These are phyloP conservation scores for Drosophila ogumai DNA, from an alignment of 1,140 invertebrate genomes.

Conservation along the genomic window DNA sequence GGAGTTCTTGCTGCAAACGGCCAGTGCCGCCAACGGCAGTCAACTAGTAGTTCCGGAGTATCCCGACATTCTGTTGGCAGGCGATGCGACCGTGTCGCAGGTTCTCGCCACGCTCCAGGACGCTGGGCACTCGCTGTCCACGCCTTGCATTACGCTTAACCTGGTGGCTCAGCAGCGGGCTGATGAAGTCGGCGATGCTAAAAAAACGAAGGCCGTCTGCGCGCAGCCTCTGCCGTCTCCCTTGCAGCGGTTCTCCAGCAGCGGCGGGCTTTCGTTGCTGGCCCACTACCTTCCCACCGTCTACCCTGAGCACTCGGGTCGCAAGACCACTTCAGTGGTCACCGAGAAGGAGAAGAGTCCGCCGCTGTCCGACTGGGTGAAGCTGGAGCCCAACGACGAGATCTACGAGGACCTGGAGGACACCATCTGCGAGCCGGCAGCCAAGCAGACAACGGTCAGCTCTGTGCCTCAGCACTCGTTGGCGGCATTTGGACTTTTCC, in stretches of 20 bases:
- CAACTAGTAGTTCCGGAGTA: conserved; percentile 84
- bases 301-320: conserved; percentile 89
- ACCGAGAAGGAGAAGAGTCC: conserved; percentile 86
- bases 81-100: conserved; percentile 88
- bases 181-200: conserved; percentile 49
- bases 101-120: conserved; percentile 87
- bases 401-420: conserved; percentile 89
- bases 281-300: conserved; percentile 94
- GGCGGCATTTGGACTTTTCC: conserved; percentile 94
- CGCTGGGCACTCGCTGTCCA: conserved; percentile 86
- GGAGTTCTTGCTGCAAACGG: conserved; percentile 68
- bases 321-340: conserved; percentile 83
- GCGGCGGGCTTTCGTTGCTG: conserved; percentile 94
- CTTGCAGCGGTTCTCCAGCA: conserved; percentile 92
- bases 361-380: conserved; percentile 91
- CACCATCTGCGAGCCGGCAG: conserved; percentile 79
- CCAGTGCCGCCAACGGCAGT: conserved; percentile 48
- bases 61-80: conserved; percentile 86
- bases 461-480: conserved; percentile 94
- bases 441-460: conserved; percentile 73
- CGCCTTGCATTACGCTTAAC: conserved; percentile 86
- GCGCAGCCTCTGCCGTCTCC: conserved; percentile 85
- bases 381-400: conserved; percentile 89
- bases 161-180: conserved; percentile 50
- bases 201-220: conserved; percentile 64